Base-by-base conservation (phyloP, 2,113 vertebrate genomes). In the Amazona guildingii region DNA sequence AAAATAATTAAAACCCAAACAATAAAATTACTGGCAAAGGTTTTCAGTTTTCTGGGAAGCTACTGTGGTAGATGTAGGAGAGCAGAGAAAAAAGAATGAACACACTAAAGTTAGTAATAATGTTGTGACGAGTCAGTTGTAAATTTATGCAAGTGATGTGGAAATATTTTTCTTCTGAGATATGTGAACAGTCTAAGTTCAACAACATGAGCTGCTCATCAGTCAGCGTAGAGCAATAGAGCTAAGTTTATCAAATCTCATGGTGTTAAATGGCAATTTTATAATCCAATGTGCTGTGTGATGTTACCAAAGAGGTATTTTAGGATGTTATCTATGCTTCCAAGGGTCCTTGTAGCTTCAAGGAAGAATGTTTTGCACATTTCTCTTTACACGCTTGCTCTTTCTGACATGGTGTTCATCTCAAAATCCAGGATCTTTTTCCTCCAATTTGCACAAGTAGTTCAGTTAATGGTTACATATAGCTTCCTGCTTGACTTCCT, bases 71-170 rank as follows among this genome's bases (percentile, higher is more conserved):
- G 31, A 15, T 23, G 3, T 67, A 35, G 67, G 14, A n/a, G 11
- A 80, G 4, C 49, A 68, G 66, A 69, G n/a, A 76, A 59, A 63
- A 68, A 54, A 49, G 11, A 54, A 43, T 28, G 3, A 62, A 35
- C 10, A 44, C 2, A 28, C 25, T 17, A 13, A 33, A 59, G 17
- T 52, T 81, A 84, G 39, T 76, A 87, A 68, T 72, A 31, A 25
- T 57, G 20, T 11, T 43, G 70, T 63, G 52, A 52, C 31, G 29
- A 80, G 46, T 84, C 19, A 55, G 70, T 37, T 20, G 54, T 73
- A 62, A 83, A 78, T 93, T 57, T 73, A 83, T 59, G 43, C 85
- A 85, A 66, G 17, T 31, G 13, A 51, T 89, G 66, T 83, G 69
- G 79, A 75, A 93, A 19, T 27, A 78, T 68, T 90, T 73, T 69